These are phyloP conservation scores for Upupa epops DNA, from an alignment of 2,113 vertebrate species.

Conservation along the genomic window DNA sequence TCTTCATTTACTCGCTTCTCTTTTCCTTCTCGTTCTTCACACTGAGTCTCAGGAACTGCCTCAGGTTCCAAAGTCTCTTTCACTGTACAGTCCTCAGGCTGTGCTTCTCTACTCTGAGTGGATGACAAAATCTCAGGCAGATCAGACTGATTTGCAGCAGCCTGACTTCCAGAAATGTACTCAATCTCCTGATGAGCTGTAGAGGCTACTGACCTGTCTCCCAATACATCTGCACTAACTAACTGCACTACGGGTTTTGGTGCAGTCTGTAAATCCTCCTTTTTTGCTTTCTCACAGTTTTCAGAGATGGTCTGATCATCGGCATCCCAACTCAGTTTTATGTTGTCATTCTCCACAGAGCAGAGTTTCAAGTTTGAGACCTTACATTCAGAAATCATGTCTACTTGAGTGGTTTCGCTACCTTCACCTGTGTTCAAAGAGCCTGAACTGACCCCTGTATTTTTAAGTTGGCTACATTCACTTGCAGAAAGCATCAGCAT, in stretches of 20 bases:
- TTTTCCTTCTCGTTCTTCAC: slow-evolving; percentile 59
- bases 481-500: slow-evolving; percentile 81
- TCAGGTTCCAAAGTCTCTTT: slow-evolving; percentile 61
- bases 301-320: background rate
- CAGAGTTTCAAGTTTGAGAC: slow-evolving; percentile 5
- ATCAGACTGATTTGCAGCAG: slow-evolving; percentile 44
- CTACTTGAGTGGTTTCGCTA: slow-evolving; percentile 81
- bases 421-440: slow-evolving; percentile 67
- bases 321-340: background rate
- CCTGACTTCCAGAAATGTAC: slow-evolving; percentile 59
- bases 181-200: background rate
- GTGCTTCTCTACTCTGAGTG: slow-evolving; percentile 44
- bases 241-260: slow-evolving; percentile 2
- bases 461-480: slow-evolving; percentile 62
- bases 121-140: slow-evolving; percentile 46
- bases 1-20: slow-evolving; percentile 49
- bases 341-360: background rate
- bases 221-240: background rate
- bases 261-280: background rate
- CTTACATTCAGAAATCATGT: slow-evolving; percentile 19
- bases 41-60: slow-evolving; percentile 71
- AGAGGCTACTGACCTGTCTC: background rate
- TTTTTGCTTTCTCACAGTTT: slow-evolving; percentile 4
- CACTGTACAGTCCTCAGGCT: slow-evolving; percentile 38
- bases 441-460: slow-evolving; percentile 29